Base-by-base conservation (phyloP, 1,140 invertebrate species). In the Dryas iulia region DNA sequence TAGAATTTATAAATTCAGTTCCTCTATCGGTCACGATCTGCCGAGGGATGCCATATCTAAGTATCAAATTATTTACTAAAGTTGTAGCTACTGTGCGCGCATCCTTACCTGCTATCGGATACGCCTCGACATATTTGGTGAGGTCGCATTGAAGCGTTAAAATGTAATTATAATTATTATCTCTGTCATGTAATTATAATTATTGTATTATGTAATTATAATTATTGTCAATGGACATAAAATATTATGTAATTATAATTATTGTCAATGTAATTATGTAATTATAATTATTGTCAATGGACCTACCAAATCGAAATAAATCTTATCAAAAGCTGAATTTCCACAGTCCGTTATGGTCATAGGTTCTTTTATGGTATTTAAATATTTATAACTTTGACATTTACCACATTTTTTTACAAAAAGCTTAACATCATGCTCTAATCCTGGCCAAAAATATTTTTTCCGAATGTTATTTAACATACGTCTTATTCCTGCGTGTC, bases 41-140 rank as follows among this genome's bases (percentile, higher is more conserved):
- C 35, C 57, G 14, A 24, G 66, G 71, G 24, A 76, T 59, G 7
- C 71, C 71, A 59, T 59, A 72, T 52, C 58, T 59, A 59, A 76
- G 61, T 23, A 76, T 70, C 64, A 76, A 76, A 64, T 71, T 63
- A 4, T 60, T 28, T 23, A 72, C 69, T 47, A 77, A 73, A 28
- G 59, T 12, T 35, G 18, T 14, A 21, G 71, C 74, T 23, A 73
- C 59, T 21, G 54, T 57, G 2, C 59, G 11, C 1, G 66, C 30
- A 39, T 59, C 54, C 57, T 77, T 73, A 52, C 31, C 31, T 28
- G 18, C 28, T 23, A 73, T 12, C n/a, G 67, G 66, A 54, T 65
- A 65, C 21, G 69, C 68, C 31, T 69, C 54, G 7, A 69, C 57
- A 47, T 52, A 76, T 47, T 72, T 72, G 18, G 56, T 65, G 21